phyloP scores from a whole-genome alignment of 2,113 vertebrate genomes.

The Otis tarda region DNA sequence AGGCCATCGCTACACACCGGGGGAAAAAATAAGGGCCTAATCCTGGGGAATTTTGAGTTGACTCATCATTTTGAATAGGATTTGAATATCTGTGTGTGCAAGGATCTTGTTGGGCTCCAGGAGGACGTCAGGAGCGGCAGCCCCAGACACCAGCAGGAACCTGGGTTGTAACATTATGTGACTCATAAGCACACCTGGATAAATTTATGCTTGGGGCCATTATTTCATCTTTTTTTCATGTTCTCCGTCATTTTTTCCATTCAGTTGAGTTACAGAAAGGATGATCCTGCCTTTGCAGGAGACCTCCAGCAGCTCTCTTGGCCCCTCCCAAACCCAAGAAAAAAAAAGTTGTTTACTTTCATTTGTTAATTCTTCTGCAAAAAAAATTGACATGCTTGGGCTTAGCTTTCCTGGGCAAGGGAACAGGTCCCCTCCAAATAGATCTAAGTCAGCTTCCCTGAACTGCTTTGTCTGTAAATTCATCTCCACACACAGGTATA shows the following conservation, averaged over 20 bases:
- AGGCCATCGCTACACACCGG: too few species aligned
- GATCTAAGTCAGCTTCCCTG: neutral
- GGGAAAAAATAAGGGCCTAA: neutral
- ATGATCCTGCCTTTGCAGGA: neutral
- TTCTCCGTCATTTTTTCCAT: neutral
- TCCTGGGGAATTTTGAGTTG: neutral
- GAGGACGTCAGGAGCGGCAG: neutral
- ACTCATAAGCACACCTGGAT: neutral
- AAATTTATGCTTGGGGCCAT: neutral
- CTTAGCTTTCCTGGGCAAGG: neutral
- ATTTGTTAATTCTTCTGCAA: neutral
- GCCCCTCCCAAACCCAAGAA: neutral
- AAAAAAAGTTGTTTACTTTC: accelerated
- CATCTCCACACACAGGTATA: neutral
- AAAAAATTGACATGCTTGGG: neutral
- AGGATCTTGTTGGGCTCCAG: neutral
- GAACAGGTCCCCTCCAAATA: neutral
- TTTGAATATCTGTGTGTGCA: neutral
- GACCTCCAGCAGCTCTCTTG: neutral
- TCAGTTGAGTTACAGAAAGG: neutral
- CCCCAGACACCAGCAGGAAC: neutral
- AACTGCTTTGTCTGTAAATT: neutral
- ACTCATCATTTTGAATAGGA: neutral
- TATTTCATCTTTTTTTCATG: neutral
- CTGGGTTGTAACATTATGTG: neutral